These are phyloP conservation scores for Alca torda DNA, from an alignment of 2,797 vertebrate genomes.

Conservation along the genomic window DNA sequence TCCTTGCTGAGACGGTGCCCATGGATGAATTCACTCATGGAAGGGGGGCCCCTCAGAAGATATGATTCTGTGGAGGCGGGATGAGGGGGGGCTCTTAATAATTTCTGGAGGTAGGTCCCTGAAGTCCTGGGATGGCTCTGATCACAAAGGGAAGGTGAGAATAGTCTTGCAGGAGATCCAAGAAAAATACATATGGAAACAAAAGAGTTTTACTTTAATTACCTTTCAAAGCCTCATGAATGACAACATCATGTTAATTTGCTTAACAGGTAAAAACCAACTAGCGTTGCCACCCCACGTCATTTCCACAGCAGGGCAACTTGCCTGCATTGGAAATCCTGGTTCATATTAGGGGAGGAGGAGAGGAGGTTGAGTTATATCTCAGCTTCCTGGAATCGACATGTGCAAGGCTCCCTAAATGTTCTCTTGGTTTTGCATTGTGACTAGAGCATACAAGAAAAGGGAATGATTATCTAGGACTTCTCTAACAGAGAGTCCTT, in stretches of 20 bases:
- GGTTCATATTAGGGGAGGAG: constrained; percentile 32
- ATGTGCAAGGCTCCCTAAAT: background rate
- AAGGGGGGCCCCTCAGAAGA: constrained; percentile 81
- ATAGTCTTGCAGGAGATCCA: constrained; percentile 85
- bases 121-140: constrained; percentile 84
- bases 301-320: constrained; percentile 52
- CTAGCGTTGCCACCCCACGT: constrained; percentile 16
- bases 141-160: constrained; percentile 86
- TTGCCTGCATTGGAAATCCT: constrained; percentile 50
- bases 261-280: constrained; percentile 60
- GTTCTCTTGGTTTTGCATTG: constrained; percentile 16
- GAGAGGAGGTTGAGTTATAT: background rate
- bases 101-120: constrained; percentile 82
- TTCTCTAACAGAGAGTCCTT: constrained; percentile 21
- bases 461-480: constrained; percentile 31
- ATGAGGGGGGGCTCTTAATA: constrained; percentile 81
- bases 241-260: constrained; percentile 72
- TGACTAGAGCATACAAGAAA: constrained; percentile 28
- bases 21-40: constrained; percentile 82
- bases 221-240: constrained; percentile 75
- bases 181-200: constrained; percentile 84
- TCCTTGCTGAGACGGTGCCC: constrained; percentile 83
- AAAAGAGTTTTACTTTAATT: constrained; percentile 86
- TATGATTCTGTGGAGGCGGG: constrained; percentile 81
- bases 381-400: background rate